Base-by-base conservation (phyloP, 2,888 invertebrate species). In the Drosophila borealis region DNA sequence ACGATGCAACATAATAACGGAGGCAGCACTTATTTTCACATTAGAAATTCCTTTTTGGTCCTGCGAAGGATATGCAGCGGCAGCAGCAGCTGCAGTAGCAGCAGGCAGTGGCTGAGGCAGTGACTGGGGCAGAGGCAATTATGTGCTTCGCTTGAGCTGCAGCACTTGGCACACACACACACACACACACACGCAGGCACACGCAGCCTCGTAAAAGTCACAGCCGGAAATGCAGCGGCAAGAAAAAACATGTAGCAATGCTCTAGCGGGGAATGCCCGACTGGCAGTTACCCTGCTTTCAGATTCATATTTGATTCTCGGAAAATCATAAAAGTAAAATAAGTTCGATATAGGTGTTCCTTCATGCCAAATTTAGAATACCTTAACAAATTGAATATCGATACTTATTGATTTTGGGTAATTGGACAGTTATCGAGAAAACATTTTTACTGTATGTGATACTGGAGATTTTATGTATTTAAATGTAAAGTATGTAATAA, bases 111-210 rank as follows among this genome's bases (percentile, higher is more conserved):
- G 10, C 46, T 14, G 41, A 33, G 6, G 34, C 62, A 11, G 59
- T 39, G 42, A 19, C 49, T 4, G 49, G 46, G 51, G 85, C 81
- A 88, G 83, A 85, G 89, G 80, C 89, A 89, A 89, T 89, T 89
- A 89, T 89, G 79, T 89, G 80, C 90, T 89, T 89, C 80, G 90
- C 81, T 89, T 88, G 77, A 88, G 81, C 68, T 85, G 73, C 83
- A 72, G 57, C 66, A 73, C 80, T 83, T 63, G 67, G 19, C 53
- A 53, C 29, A 51, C 39, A 62, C 66, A 41, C 50, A 70, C 21
- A 49, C 34, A 21, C 14, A 44, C 17, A 21, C 37, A 48, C 17
- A 51, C 21, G 17, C 19, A 36, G 17, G 25, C 11, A 11, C 6
- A 17, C 17, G 75, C 69, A 67, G 89, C 72, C 78, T 83, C 88